phyloP scores from a whole-genome alignment of 2,113 vertebrate genomes.

The Hipposideros armiger region DNA sequence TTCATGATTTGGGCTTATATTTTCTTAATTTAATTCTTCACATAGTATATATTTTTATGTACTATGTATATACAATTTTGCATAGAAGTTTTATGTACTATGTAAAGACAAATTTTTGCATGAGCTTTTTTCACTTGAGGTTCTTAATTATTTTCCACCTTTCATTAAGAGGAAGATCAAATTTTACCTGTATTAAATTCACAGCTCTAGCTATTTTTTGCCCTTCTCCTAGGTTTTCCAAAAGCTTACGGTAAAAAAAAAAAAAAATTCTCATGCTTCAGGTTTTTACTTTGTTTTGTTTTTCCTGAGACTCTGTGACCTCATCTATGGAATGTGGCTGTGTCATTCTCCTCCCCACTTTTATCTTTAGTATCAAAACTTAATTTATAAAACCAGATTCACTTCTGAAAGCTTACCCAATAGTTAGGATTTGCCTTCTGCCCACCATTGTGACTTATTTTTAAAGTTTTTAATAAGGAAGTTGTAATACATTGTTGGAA shows the following conservation, averaged over 20 bases:
- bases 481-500: neutral
- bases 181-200: conserved; percentile 4
- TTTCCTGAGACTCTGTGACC: neutral
- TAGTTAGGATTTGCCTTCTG: conserved; percentile 1
- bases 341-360: neutral
- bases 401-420: neutral
- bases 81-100: neutral
- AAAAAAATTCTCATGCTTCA: neutral
- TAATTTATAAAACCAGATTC: conserved; percentile 39
- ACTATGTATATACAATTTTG: neutral
- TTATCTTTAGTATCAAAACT: conserved; percentile 45
- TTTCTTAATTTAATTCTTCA: neutral
- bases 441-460: neutral
- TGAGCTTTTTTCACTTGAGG: neutral
- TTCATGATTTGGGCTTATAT: conserved; percentile 5
- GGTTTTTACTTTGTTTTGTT: conserved; percentile 26
- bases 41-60: neutral
- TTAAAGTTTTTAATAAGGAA: neutral
- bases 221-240: neutral
- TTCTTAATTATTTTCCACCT: conserved; percentile 45
- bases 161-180: conserved; percentile 22
- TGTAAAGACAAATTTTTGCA: neutral
- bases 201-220: neutral
- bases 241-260: neutral
- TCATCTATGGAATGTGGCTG: neutral